A percentile compares a stretch with the other conserved stretches of the same genome.
Evolutionary conservation across 1,140 invertebrate genomes (phyloP).

Genomic region (Monomorium pharaonis): DNA sequence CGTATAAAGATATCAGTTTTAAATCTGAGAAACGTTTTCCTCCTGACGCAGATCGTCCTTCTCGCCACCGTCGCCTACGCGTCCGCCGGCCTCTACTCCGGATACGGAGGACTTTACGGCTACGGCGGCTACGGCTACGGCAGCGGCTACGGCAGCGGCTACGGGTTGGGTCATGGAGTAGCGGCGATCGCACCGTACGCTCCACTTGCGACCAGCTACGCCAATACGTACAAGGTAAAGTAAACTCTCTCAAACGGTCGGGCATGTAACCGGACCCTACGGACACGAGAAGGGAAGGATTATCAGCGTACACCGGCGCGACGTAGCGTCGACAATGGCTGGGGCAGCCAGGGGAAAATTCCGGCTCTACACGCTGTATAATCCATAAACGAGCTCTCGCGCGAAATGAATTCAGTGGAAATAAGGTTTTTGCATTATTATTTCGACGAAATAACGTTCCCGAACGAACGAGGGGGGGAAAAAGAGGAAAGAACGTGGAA

Average conservation of each 20-base stretch:
- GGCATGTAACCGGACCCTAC: neutral
- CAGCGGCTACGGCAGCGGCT: conserved; percentile 33
- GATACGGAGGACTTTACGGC: conserved; percentile 71
- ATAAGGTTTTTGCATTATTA: conserved; percentile 9
- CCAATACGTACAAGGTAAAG: conserved; percentile 73
- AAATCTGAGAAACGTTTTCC: neutral
- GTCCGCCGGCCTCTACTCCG: conserved; percentile 75
- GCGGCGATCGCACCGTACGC: conserved; percentile 63
- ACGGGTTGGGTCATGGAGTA: conserved; percentile 58
- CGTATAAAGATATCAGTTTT: neutral
- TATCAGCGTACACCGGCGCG: neutral
- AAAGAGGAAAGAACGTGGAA: no score
- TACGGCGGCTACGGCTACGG: conserved; percentile 68
- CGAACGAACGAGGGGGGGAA: neutral
- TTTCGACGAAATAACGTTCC: neutral
- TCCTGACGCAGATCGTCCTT: conserved; percentile 73
- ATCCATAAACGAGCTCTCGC: conserved; percentile 5
- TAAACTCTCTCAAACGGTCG: conserved; percentile 32
- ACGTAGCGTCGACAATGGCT: neutral
- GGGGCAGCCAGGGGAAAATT: neutral
- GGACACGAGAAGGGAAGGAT: conserved; percentile 21
- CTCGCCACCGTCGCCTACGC: conserved; percentile 77
- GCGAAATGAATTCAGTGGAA: conserved; percentile 29
- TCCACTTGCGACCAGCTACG: conserved; percentile 79
- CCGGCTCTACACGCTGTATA: neutral